Conservation (phyloP, 2,888 invertebrate genomes). For the Oscheius sp. region DNA sequence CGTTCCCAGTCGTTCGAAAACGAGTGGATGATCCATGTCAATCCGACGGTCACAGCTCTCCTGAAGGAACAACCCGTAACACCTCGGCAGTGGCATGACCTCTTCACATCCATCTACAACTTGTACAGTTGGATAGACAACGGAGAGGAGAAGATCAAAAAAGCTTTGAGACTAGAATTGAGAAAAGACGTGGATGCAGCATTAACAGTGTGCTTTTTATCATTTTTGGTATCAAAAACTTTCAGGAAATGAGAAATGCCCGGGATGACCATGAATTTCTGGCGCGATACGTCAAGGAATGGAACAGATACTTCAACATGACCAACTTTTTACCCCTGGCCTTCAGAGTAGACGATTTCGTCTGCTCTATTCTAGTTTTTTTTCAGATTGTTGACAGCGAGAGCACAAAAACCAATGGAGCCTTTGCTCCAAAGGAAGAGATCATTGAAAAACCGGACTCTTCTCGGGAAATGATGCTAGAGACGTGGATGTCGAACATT, state of each 20-base stretch:
- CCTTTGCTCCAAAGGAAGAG: slow-evolving; percentile 13
- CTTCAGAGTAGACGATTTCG: slow-evolving; percentile 57
- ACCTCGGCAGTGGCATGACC: slow-evolving; percentile 90
- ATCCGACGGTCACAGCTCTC: slow-evolving; percentile 9
- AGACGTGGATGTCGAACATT: slow-evolving; percentile 97
- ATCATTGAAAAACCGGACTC: neutral
- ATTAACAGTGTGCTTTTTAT: slow-evolving; percentile 43
- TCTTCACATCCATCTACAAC: slow-evolving; percentile 82
- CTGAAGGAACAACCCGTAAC: slow-evolving; percentile 83
- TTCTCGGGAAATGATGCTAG: slow-evolving; percentile 84
- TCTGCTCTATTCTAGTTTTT: neutral
- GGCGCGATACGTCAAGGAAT: slow-evolving; percentile 95
- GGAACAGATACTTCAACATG: slow-evolving; percentile 97
- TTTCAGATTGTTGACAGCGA: slow-evolving; percentile 29
- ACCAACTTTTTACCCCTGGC: slow-evolving; percentile 83
- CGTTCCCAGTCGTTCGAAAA: slow-evolving; percentile 5
- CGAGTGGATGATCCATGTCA: slow-evolving; percentile 7
- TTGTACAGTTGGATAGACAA: slow-evolving; percentile 97
- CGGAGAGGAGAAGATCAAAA: slow-evolving; percentile 77
- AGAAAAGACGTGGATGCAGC: slow-evolving; percentile 58
- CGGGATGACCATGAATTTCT: slow-evolving; percentile 83
- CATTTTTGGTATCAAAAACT: too few species aligned
- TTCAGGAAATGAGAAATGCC: slow-evolving; percentile 85
- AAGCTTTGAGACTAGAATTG: slow-evolving; percentile 54
- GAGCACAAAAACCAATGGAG: neutral